phyloP scores from a whole-genome alignment of 2,888 invertebrate species.

The Eupithecia abbreviata region DNA sequence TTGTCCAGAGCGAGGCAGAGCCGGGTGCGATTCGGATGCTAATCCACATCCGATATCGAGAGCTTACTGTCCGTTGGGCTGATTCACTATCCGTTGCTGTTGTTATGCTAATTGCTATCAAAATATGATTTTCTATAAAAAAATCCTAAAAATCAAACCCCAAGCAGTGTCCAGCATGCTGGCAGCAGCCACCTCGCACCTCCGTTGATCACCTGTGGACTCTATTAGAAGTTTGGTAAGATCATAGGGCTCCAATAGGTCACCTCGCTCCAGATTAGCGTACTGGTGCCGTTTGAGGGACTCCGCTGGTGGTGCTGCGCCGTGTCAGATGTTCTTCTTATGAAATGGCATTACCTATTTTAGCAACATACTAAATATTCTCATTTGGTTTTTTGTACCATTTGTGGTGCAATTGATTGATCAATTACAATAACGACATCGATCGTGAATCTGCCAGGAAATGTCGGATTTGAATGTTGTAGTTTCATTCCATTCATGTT shows the following conservation, averaged over 20 bases:
- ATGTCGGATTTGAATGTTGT: background rate
- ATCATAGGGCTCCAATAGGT: too few species aligned
- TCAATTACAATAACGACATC: background rate
- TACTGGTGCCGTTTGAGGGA: too few species aligned
- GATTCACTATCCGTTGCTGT: background rate
- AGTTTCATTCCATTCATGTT: conserved; percentile 6
- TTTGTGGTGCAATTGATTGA: background rate
- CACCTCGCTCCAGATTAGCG: too few species aligned
- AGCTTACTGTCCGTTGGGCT: background rate
- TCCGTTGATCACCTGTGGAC: too few species aligned
- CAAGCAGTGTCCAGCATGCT: too few species aligned
- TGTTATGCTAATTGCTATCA: background rate
- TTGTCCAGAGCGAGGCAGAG: too few species aligned
- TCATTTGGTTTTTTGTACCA: background rate
- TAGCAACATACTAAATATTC: background rate
- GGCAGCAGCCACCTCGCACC: too few species aligned
- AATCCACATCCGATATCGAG: background rate
- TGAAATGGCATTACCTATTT: too few species aligned
- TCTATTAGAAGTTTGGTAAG: too few species aligned
- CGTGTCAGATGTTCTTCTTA: too few species aligned
- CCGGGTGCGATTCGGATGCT: background rate
- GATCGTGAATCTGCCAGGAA: background rate
- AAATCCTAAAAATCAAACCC: too few species aligned
- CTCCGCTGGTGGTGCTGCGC: too few species aligned
- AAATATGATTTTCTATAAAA: background rate